Percentiles rank a stretch among this genome's conserved stretches.
phyloP scores from a whole-genome alignment of 2,113 vertebrate genomes.

The Lycaon pictus region DNA sequence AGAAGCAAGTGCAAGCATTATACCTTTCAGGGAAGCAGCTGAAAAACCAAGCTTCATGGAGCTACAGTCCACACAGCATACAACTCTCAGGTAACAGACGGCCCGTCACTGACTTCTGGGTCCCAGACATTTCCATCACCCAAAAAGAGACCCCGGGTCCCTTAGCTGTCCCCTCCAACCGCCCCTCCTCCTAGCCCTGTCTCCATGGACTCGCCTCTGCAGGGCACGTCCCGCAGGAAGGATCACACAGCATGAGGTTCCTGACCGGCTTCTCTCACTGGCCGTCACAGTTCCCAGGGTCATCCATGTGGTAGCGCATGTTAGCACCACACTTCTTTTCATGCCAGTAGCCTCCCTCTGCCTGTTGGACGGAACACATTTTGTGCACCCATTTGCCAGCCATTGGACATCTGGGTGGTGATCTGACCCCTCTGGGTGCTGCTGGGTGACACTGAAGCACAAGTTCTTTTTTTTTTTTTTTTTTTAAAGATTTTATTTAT shows the following conservation, averaged over 20 bases:
- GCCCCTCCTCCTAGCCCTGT: background rate
- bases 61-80: accelerated
- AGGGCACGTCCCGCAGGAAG: background rate
- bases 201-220: background rate
- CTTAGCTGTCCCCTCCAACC: accelerated
- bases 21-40: background rate
- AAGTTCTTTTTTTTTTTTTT: no score
- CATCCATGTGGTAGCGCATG: accelerated
- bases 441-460: accelerated
- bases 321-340: no score
- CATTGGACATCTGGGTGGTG: accelerated
- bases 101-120: background rate
- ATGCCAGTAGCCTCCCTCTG: accelerated
- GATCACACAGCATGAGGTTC: accelerated
- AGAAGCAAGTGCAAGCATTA: background rate
- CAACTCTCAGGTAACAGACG: accelerated
- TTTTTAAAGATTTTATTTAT: no score
- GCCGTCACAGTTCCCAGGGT: background rate
- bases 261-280: background rate
- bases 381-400: accelerated
- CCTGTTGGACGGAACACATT: accelerated
- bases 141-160: accelerated
- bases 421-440: accelerated
- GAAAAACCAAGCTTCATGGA: background rate
- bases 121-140: accelerated